These are phyloP conservation scores for Dastarcus helophoroides DNA, from an alignment of 2,888 invertebrate genomes.

Conservation along the genomic window DNA sequence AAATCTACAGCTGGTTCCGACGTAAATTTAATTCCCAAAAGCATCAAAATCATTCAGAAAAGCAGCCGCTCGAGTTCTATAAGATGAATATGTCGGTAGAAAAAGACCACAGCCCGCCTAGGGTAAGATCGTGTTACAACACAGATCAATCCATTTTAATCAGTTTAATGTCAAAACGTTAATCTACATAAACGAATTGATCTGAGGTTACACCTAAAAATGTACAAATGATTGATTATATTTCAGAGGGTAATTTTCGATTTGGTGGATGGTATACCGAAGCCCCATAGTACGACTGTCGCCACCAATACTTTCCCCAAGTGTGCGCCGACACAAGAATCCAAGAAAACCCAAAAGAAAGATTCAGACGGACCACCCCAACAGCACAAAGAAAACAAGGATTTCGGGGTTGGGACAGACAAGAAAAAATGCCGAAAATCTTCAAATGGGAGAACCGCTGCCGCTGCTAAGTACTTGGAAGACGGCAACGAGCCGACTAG, in stretches of 20 bases:
- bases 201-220: conserved; percentile 2
- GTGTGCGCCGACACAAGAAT: background rate
- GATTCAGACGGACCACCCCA: background rate
- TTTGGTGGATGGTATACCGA: conserved; percentile 27
- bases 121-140: no score
- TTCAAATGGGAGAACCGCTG: conserved; percentile 7
- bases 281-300: conserved; percentile 19
- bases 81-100: no score
- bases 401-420: conserved; percentile 2
- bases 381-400: conserved; percentile 6
- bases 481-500: conserved; percentile 24
- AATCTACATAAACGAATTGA: no score
- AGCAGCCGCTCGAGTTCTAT: no score
- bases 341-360: background rate
- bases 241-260: conserved; percentile 33
- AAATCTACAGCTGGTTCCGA: no score
- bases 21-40: no score
- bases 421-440: conserved; percentile 1
- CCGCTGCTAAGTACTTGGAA: no score
- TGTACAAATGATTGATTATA: background rate
- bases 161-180: no score
- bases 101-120: no score
- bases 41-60: no score
- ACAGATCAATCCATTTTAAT: no score
- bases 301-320: conserved; percentile 21